Evolutionary conservation across 2,113 vertebrate genomes (phyloP).

Genomic region (Trematocara stigmaticum): DNA sequence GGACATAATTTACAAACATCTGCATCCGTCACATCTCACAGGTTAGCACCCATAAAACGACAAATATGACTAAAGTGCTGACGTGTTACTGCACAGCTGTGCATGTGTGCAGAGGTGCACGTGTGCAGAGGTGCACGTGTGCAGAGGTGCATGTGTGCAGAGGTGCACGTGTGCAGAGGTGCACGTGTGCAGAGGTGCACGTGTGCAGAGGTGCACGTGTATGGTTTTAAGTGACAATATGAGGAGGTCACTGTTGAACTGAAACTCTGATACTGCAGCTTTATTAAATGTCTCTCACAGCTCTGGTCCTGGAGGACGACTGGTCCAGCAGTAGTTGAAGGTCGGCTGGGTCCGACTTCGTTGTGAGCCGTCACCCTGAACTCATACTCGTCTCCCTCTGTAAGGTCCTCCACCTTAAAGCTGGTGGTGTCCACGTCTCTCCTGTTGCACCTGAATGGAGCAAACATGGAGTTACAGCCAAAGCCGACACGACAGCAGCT

Average conservation of each 20-base stretch:
- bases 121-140: too few relatives aligned
- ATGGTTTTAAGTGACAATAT: background rate
- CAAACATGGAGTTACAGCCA: background rate
- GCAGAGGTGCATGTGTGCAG: background rate
- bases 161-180: background rate
- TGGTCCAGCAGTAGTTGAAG: constrained; percentile 88
- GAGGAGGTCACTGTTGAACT: background rate
- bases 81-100: background rate
- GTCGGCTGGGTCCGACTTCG: constrained; percentile 86
- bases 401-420: constrained; percentile 91
- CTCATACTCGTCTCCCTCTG: constrained; percentile 91
- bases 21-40: background rate
- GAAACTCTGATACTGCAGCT: background rate
- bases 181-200: background rate
- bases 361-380: constrained; percentile 94
- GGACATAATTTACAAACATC: background rate
- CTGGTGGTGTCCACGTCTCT: constrained; percentile 90
- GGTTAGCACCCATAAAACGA: background rate
- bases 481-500: background rate
- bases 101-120: background rate
- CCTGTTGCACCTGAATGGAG: constrained; percentile 77
- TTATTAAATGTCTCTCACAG: constrained; percentile 66
- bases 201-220: too few relatives aligned
- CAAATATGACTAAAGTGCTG: background rate
- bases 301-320: constrained; percentile 90